A percentile compares a stretch with the other conserved stretches of the same genome.
Conservation (phyloP, 2,888 invertebrate genomes). For the Flabesymbios commensalis region DNA sequence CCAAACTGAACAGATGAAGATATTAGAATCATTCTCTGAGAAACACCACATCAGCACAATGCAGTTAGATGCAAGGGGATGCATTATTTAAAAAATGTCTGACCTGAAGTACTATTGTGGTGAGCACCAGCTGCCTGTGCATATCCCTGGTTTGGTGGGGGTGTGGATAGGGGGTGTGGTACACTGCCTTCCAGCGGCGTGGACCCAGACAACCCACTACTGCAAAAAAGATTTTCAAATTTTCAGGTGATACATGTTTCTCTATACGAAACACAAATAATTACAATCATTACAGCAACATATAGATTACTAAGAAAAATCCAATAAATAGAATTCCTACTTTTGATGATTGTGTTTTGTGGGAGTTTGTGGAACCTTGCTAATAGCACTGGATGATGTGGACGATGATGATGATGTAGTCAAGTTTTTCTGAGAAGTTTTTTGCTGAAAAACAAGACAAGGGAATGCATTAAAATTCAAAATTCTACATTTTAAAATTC, state of each 20-base stretch:
- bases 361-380: constrained; percentile 49
- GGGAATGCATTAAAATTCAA: too few relatives aligned
- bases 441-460: too few relatives aligned
- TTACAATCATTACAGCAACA: too few relatives aligned
- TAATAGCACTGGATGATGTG: constrained; percentile 15
- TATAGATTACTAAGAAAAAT: too few relatives aligned
- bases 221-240: neutral
- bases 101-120: constrained; percentile 17
- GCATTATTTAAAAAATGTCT: neutral
- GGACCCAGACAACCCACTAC: neutral
- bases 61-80: neutral
- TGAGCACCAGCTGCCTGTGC: constrained; percentile 32
- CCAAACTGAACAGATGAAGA: too few relatives aligned
- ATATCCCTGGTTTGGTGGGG: constrained; percentile 29
- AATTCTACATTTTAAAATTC: too few relatives aligned
- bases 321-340: too few relatives aligned
- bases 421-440: too few relatives aligned
- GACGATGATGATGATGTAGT: too few relatives aligned
- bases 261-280: too few relatives aligned
- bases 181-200: constrained; percentile 20
- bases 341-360: constrained; percentile 42
- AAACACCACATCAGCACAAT: too few relatives aligned
- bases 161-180: constrained; percentile 36
- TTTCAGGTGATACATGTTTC: neutral
- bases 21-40: too few relatives aligned